Base-by-base conservation (phyloP, 2,113 vertebrate species). In the Myotis lucifugus region DNA sequence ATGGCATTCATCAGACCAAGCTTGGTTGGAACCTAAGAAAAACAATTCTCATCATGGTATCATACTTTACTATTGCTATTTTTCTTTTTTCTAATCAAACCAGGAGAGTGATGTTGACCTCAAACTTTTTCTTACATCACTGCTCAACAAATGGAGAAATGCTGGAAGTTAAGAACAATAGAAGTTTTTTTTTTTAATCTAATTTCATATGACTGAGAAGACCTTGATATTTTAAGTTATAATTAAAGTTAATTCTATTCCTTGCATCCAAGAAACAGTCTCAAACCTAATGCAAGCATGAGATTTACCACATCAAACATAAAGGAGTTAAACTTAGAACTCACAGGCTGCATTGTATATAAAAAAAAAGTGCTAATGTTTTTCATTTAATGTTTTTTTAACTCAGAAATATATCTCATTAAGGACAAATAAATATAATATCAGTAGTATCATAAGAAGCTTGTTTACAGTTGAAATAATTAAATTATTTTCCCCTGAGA, bases 371-470 rank as follows among this genome's bases (percentile, higher is more conserved):
- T 32, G 6, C 4, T 84, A 72, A 34, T 0, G 27, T 64, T 84
- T 85, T 76, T 76, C 5, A 50, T 52, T 79, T 4, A 73, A 25
- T 66, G 15, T 42, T 86, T 95, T 83, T 92, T 73, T 50, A 93
- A 95, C 46, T 79, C 37, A 95, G 50, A 93, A 88, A 70, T 83
- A 66, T 59, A 84, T 37, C 61, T 66, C 25, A 96, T 86, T 69
- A 96, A 88, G 40, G 88, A 95, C 66, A 87, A 97, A 91, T 90
- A 96, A 69, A 92, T 93, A 72, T 95, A 59, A 95, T 95, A 96
- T 82, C 32, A 97, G 66, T 96, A 86, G 88, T 85, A 95, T 61
- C 52, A 70, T 96, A 96, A 95, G 89, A 46, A 34, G 66, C 15
- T 67, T 50, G 4, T 92, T 97, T 98, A 91, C 46, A 96, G 94